phyloP scores from a whole-genome alignment of 1,140 invertebrate species.

The Bombus pyrosoma region DNA sequence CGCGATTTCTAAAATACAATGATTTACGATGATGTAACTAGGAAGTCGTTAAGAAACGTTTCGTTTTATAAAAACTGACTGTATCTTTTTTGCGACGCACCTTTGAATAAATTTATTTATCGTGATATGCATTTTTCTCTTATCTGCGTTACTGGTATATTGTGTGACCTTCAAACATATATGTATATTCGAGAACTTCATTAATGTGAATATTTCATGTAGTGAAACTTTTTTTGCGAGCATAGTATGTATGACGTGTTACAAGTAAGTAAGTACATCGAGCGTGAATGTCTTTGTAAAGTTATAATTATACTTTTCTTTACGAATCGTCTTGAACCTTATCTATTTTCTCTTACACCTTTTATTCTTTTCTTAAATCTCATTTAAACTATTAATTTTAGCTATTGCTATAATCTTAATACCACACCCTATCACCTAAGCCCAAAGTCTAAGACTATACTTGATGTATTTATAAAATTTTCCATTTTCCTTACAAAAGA shows the following conservation, averaged over 20 bases:
- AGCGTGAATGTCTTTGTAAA: neutral
- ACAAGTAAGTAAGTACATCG: neutral
- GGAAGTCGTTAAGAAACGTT: neutral
- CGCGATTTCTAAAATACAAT: neutral
- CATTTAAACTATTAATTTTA: neutral
- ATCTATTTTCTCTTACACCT: neutral
- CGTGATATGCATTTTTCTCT: slow-evolving; percentile 33
- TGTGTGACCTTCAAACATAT: slow-evolving; percentile 1
- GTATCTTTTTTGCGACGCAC: neutral
- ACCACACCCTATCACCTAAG: too few species aligned
- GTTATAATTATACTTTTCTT: neutral
- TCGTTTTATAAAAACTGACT: neutral
- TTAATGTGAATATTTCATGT: slow-evolving; percentile 37
- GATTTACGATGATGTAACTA: slow-evolving; percentile 20
- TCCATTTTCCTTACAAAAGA: neutral
- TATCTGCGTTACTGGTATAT: slow-evolving; percentile 4
- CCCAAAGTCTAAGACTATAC: too few species aligned
- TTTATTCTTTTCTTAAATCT: neutral
- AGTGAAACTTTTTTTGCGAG: slow-evolving; percentile 14
- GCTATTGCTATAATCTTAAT: neutral
- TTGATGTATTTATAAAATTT: neutral
- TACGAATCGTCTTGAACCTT: neutral
- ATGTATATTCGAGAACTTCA: slow-evolving; percentile 26
- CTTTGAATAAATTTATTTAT: slow-evolving; percentile 18
- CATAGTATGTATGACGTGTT: slow-evolving; percentile 17